Conservation (phyloP, 1,140 invertebrate species). For the Pseudomyrmex cubaensis region DNA sequence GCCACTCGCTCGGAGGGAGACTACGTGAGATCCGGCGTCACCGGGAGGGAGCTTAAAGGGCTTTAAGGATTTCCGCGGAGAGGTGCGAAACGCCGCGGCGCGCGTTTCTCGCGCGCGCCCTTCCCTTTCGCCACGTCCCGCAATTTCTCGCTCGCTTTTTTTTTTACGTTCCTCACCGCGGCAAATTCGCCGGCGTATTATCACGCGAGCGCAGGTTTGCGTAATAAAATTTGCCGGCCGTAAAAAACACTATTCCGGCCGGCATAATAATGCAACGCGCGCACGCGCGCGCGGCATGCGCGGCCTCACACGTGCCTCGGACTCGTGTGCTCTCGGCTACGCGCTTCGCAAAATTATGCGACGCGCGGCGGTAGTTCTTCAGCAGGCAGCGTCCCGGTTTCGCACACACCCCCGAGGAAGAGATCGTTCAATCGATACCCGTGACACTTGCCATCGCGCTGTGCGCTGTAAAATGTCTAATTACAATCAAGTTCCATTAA, state of each 20-base stretch:
- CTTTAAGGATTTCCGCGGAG: constrained; percentile 66
- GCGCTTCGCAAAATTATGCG: constrained; percentile 39
- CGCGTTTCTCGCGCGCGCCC: neutral
- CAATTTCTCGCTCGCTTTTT: constrained; percentile 1
- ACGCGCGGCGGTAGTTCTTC: neutral
- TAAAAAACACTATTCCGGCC: constrained; percentile 38
- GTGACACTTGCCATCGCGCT: neutral
- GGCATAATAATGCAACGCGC: constrained; percentile 41
- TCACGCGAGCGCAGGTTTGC: constrained; percentile 2
- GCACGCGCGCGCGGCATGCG: neutral
- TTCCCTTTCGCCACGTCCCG: constrained; percentile 24
- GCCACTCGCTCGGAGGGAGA: neutral
- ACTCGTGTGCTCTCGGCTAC: neutral
- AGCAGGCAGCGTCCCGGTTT: neutral
- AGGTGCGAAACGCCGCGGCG: constrained; percentile 61
- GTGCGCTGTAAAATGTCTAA: neutral
- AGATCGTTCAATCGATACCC: constrained; percentile 40
- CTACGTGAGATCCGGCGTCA: constrained; percentile 73
- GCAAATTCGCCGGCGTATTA: constrained; percentile 48
- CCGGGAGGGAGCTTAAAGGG: constrained; percentile 64
- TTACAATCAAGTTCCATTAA: too few relatives aligned
- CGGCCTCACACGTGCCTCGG: neutral
- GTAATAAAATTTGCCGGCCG: constrained; percentile 66
- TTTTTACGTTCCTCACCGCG: constrained; percentile 3
- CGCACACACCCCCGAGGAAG: too few relatives aligned